Evolutionary conservation across 1,140 invertebrate species (phyloP), one percentile per base, ranked within the genome.

Genomic region (Latrodectus geometricus): DNA sequence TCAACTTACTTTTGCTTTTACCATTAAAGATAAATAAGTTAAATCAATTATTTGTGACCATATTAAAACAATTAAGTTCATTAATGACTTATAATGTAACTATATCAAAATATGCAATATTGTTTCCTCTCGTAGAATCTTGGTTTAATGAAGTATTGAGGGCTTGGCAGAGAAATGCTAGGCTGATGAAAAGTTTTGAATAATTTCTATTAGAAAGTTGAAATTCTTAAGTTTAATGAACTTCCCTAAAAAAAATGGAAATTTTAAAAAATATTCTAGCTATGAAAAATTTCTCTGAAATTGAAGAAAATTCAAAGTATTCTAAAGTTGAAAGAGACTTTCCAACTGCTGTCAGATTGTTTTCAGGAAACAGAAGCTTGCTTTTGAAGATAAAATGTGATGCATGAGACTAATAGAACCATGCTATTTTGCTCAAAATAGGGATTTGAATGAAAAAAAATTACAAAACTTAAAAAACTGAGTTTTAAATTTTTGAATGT

Each of bases 101-200:
- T n/a, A n/a, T n/a, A n/a, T n/a, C n/a, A n/a, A n/a, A n/a, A n/a
- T n/a, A n/a, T n/a, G n/a, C n/a, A n/a, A n/a, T n/a, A 0, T 89
- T 90, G 70, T 61, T 89, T 88, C n/a, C 89, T 89, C 79, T 91
- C 20, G 89, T 90, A 2, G 73, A 91, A 84, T 35, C 12, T 8
- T 81, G 68, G 72, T 56, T 81, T 8, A 14, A 8, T 20, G 79
- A 81, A 35, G 0, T 54, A 23, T 21, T 81, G 52, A 54, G 48
- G 72, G 21, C 0, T 9, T 81, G 21, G n/a, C 4, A 65, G 17
- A 61, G 21, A 77, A 61, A 61, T 17, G 48, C 54, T 61, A 70
- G 65, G 3, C 4, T 70, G 8, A 17, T 5, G 0, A 0, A 72
- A 35, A 23, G 35, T 15, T 15, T 0, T 23, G 12, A 5, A n/a